Evolutionary conservation across 2,797 vertebrate genomes (phyloP), one percentile per base, ranked within the genome.

Genomic region (Gallinago stenura): DNA sequence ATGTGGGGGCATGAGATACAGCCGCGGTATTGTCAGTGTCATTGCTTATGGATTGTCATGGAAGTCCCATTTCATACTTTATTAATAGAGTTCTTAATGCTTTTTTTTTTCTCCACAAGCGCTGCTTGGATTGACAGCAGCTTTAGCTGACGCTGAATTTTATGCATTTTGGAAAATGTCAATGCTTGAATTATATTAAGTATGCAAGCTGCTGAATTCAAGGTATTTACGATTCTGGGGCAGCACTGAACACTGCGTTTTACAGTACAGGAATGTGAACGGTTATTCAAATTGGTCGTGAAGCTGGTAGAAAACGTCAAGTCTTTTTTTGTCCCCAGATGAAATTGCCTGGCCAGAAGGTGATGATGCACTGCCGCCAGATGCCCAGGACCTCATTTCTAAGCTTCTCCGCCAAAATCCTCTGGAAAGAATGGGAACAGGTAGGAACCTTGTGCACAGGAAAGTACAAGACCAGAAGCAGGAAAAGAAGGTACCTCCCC

Each of bases 301-400:
- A 90, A 84, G 48, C 60, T 89, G 73, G 58, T 80, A 48, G 75
- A 58, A 94, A 95, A 95, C 64, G 64, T 94, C 72, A 87, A 78
- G 46, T 79, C 41, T 91, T 39, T 76, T 73, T 94, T 46, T 90
- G 78, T 93, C 84, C 73, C 60, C 84, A 99, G 99, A 99, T 98
- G 99, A 99, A 98, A 99, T 99, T 93, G 98, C 98, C 39, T 99
- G 99, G 99, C 99, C 99, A 21, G 99, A 99, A 92, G 99, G 98
- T 78, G 99, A 99, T 3, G 99, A 99, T 61, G 99, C 99, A 33
- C 97, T 99, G n/a, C 99, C 99, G 15, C 97, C 96, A 10, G 99
- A 99, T 45, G 99, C 99, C 81, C 98, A 99, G 97, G 99, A 99
- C 96, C 99, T 99, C 70, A 99, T 99, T 97, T 98, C 98, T 64